Evolutionary conservation across 2,113 vertebrate genomes (phyloP), one percentile per base, ranked within the genome.

Genomic region (Melanerpes formicivorus): DNA sequence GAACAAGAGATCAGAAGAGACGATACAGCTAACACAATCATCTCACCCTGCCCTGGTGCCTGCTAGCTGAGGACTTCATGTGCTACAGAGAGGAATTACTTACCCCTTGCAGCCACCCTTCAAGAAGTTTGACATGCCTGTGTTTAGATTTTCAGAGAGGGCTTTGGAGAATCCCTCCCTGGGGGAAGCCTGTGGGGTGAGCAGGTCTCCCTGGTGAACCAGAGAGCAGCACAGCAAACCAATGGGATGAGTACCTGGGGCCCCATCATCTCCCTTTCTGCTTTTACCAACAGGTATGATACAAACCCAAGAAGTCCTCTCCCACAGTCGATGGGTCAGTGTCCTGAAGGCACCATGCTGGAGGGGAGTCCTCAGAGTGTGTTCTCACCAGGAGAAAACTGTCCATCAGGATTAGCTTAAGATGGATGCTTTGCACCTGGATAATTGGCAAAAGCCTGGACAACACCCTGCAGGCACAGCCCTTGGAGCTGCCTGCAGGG

Each of bases 71-170:
- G 70, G 58, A 30, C 78, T 93, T 62, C 5, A 32, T 1, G 30
- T 48, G 30, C 23, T 67, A 32, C 10, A 34, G n/a, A 58, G 4
- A n/a, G 50, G 60, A 75, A 79, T 32, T 15, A 9, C 8, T 71
- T 23, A 2, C 11, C 50, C 75, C 32, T 58, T 27, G 59, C 55
- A 46, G n/a, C n/a, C 27, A 48, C n/a, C 3, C n/a, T 70, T 5
- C 0, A 4, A 12, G 5, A 77, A 46, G 30, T 27, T n/a, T 0
- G 1, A 22, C 25, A 11, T 4, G 0, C 7, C 19, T 1, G 3
- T n/a, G 25, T 27, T 90, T 17, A 3, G 32, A 11, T 54, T 91
- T 86, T 75, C 72, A 9, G 21, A 71, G 81, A 16, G 29, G 44
- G 29, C 37, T 48, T 10, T 10, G 11, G 25, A 15, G 30, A 37